Evolutionary conservation across 2,113 vertebrate species (phyloP), one percentile per base, ranked within the genome.

Genomic region (Pontoporia blainvillei): DNA sequence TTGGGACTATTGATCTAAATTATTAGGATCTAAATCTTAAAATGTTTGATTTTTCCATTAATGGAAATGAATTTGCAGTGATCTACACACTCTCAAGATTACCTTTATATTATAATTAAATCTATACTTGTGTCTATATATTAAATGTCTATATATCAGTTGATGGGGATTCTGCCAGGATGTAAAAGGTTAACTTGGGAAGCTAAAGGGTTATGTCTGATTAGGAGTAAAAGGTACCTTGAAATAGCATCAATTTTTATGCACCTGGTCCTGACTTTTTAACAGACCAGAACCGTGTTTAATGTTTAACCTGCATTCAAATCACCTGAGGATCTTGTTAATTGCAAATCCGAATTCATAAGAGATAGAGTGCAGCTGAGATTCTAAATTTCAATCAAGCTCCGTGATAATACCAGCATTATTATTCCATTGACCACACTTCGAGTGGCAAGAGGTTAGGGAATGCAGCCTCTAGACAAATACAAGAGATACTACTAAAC

Each of bases 11-110:
- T 91, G 31, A 71, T 10, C 15, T 10, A 81, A 81, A 17, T 36
- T 54, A 69, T 66, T 82, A 83, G 8, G 18, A 54, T 17, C 8
- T 96, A 5, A 52, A 49, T 8, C 6, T 61, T 93, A 72, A 86
- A 41, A 76, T 83, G 31, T 86, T 81, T 64, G 39, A 92, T 72
- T 95, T 89, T 96, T 95, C 59, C 14, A 62, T 39, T 75, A 67
- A 8, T 57, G 29, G 3, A 21, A 83, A 95, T 90, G 14, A 90
- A 78, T 82, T 82, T 49, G 1, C 3, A 49, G 3, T 81, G 21
- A 69, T 39, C 10, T 62, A 57, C 1, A 57, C 0, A 66, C 2
- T 92, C 8, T 95, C 44, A 94, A 85, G 31, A 75, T 27, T 62
- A 4, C 13, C 1, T 83, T 85, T 81, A 59, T 94, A 72, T 39